These are phyloP conservation scores for Rambutsinella grinnellia DNA, from an alignment of 2,888 invertebrate genomes.

Conservation along the genomic window DNA sequence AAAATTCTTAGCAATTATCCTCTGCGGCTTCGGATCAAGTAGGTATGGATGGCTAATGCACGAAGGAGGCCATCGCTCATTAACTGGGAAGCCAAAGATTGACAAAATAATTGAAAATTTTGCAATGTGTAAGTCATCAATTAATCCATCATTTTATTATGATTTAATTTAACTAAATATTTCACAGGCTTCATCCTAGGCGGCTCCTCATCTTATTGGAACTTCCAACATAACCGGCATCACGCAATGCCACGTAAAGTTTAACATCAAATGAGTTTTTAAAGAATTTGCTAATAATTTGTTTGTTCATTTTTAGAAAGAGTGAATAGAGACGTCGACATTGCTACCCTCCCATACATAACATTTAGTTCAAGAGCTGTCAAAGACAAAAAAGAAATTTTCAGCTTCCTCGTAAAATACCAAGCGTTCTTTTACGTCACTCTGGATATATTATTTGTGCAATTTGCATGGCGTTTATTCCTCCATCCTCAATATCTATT, in stretches of 20 bases:
- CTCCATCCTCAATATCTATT: constrained; percentile 25
- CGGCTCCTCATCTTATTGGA: constrained; percentile 47
- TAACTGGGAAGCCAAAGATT: constrained; percentile 27
- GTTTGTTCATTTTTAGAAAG: too few species aligned
- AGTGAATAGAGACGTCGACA: too few species aligned
- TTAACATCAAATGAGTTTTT: too few species aligned
- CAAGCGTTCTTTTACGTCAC: constrained; percentile 38
- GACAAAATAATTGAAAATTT: constrained; percentile 29
- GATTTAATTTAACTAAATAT: too few species aligned
- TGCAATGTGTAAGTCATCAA: background rate
- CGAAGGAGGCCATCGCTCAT: constrained; percentile 37
- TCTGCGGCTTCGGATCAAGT: background rate
- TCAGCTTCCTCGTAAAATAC: constrained; percentile 22
- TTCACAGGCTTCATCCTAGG: too few species aligned
- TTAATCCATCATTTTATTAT: too few species aligned
- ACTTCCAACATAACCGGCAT: constrained; percentile 41
- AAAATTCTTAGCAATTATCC: background rate
- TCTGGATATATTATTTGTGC: constrained; percentile 1
- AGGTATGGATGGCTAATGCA: constrained; percentile 25
- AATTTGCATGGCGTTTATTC: constrained; percentile 15
- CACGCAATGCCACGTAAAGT: constrained; percentile 59
- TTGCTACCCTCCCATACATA: constrained; percentile 58
- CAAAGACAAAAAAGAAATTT: constrained; percentile 5
- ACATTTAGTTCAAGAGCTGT: constrained; percentile 57
- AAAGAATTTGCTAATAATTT: too few species aligned